Evolutionary conservation across 1,140 invertebrate species (phyloP).

Genomic region (Cotesia chilonis): DNA sequence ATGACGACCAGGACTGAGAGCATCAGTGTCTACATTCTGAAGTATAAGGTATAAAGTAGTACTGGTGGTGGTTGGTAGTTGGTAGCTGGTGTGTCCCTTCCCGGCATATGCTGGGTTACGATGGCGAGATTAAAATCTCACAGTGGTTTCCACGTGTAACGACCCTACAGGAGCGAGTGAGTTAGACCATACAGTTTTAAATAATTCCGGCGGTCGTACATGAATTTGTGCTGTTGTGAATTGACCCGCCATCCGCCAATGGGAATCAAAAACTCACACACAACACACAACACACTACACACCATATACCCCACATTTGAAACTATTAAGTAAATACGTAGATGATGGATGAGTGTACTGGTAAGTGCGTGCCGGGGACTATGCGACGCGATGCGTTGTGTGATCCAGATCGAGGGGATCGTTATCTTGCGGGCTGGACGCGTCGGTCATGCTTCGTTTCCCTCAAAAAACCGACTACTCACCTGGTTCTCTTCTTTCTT

Average conservation of each 20-base stretch:
- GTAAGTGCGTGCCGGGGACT: slow-evolving; percentile 43
- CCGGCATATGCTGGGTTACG: slow-evolving; percentile 46
- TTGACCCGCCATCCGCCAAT: neutral
- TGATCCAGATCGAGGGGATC: slow-evolving; percentile 58
- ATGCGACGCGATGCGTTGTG: slow-evolving; percentile 50
- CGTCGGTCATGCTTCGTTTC: slow-evolving; percentile 52
- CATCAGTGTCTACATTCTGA: slow-evolving; percentile 4
- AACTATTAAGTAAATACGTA: neutral
- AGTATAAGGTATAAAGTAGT: neutral
- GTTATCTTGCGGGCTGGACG: slow-evolving; percentile 51
- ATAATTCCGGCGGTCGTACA: slow-evolving; percentile 25
- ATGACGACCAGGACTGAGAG: slow-evolving; percentile 13
- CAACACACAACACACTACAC: too few species aligned
- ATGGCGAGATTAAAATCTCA: slow-evolving; percentile 53
- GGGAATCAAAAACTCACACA: neutral
- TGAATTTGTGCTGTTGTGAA: neutral
- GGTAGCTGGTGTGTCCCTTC: too few species aligned
- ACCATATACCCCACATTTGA: neutral
- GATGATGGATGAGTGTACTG: slow-evolving; percentile 16
- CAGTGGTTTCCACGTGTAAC: slow-evolving; percentile 36
- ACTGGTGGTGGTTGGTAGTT: neutral
- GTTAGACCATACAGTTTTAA: slow-evolving; percentile 12
- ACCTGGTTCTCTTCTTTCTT: slow-evolving; percentile 48
- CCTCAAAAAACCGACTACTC: slow-evolving; percentile 50
- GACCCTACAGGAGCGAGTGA: slow-evolving; percentile 8